Evolutionary conservation across 2,888 invertebrate species (phyloP).

Genomic region (Drosophila nr. perissopoda): DNA sequence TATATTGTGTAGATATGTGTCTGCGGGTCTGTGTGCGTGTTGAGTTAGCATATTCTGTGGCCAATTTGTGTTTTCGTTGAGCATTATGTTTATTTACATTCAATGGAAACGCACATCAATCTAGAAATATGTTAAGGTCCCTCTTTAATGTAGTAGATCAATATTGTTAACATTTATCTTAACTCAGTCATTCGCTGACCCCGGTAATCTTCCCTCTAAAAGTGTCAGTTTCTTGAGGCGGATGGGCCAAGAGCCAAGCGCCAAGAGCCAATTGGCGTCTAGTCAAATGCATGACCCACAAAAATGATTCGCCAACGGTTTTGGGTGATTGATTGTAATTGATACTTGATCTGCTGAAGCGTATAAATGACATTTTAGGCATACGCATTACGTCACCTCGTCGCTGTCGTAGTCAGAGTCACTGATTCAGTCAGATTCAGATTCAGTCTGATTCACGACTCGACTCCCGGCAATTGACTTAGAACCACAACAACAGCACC

Average conservation of each 20-base stretch:
- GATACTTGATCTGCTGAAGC: constrained; percentile 77
- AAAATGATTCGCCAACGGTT: constrained; percentile 46
- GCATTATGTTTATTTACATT: neutral
- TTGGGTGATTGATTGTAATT: constrained; percentile 69
- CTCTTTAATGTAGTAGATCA: neutral
- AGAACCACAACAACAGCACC: constrained; percentile 13
- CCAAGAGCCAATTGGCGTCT: constrained; percentile 1
- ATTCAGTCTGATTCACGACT: constrained; percentile 14
- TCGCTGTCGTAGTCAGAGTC: constrained; percentile 40
- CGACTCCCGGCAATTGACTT: constrained; percentile 45
- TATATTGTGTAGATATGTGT: neutral
- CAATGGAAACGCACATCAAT: neutral
- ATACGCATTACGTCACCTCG: constrained; percentile 76
- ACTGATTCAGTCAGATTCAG: constrained; percentile 25
- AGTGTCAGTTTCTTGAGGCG: neutral
- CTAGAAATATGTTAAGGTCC: neutral
- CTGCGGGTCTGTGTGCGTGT: neutral
- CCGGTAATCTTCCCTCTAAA: neutral
- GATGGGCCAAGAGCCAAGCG: neutral
- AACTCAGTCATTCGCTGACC: neutral
- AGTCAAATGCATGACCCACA: constrained; percentile 48
- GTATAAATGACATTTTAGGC: constrained; percentile 77
- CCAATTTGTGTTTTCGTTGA: neutral
- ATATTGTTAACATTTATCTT: neutral
- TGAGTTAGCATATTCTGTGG: neutral